Evolutionary conservation across 2,888 invertebrate genomes (phyloP).

Genomic region (Stenolophus ochropezus): DNA sequence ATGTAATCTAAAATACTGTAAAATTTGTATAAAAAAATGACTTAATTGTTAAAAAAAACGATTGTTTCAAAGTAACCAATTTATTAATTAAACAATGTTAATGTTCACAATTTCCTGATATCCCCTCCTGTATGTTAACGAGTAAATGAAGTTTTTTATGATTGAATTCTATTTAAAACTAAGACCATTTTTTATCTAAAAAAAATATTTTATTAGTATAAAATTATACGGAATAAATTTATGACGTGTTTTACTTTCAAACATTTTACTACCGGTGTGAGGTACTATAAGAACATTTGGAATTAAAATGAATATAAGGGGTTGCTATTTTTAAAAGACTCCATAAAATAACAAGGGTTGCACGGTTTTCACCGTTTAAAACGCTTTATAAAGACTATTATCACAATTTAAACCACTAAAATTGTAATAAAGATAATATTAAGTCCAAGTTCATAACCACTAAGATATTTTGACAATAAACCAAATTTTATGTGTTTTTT

Average conservation of each 20-base stretch:
- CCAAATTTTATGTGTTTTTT: no score
- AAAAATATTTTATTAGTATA: conserved; percentile 14
- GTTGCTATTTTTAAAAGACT: conserved; percentile 5
- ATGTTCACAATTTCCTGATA: not conserved
- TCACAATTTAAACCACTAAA: not conserved
- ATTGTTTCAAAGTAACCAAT: conserved; percentile 12
- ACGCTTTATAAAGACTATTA: conserved; percentile 8
- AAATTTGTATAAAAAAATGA: no score
- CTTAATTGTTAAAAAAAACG: no score
- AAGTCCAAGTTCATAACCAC: not conserved
- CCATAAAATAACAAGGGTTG: conserved; percentile 9
- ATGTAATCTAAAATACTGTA: no score
- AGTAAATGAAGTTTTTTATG: conserved; percentile 4
- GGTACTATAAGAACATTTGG: conserved; percentile 15
- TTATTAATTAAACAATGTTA: conserved; percentile 16
- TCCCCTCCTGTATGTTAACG: not conserved
- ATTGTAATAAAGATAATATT: conserved; percentile 10
- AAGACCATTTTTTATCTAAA: not conserved
- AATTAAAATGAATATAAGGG: conserved; percentile 21
- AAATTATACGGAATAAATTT: conserved; percentile 19
- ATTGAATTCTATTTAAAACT: not conserved
- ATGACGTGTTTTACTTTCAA: conserved; percentile 10
- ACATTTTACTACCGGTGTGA: not conserved
- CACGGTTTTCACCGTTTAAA: not conserved
- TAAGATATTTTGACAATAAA: no score